A percentile compares a stretch with the other conserved stretches of the same genome.
phyloP scores from a whole-genome alignment of 2,888 invertebrate species.

The Drosophila phalerata region DNA sequence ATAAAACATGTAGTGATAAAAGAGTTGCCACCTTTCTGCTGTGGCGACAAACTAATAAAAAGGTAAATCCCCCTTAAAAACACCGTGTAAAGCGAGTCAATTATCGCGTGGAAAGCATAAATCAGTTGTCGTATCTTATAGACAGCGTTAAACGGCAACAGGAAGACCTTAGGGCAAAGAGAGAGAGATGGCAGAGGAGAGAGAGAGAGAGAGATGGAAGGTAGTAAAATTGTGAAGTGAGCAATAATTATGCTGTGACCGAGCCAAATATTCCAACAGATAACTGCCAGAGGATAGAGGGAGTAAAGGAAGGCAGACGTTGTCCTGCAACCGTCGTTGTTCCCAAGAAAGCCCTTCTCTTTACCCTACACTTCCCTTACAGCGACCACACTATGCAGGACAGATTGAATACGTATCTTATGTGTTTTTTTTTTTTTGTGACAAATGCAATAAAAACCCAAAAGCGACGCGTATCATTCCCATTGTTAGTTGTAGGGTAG shows the following conservation, averaged over 20 bases:
- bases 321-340: constrained; percentile 45
- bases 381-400: background rate
- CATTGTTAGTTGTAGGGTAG: constrained; percentile 40
- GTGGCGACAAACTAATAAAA: background rate
- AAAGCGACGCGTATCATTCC: constrained; percentile 57
- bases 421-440: constrained; percentile 36
- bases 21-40: background rate
- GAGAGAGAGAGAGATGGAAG: background rate
- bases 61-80: constrained; percentile 1
- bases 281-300: constrained; percentile 1
- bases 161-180: background rate
- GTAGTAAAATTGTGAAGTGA: constrained; percentile 28
- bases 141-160: constrained; percentile 18
- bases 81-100: constrained; percentile 24
- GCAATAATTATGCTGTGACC: constrained; percentile 37
- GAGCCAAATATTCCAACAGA: constrained; percentile 19
- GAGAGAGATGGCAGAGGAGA: too few relatives aligned
- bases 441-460: constrained; percentile 76
- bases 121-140: constrained; percentile 16
- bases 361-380: background rate
- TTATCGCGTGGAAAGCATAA: constrained; percentile 16
- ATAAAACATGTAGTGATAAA: background rate
- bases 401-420: constrained; percentile 40
- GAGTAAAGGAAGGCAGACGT: background rate
- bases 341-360: constrained; percentile 34